Base-by-base conservation (phyloP, 2,113 vertebrate species). In the Eira barbara region DNA sequence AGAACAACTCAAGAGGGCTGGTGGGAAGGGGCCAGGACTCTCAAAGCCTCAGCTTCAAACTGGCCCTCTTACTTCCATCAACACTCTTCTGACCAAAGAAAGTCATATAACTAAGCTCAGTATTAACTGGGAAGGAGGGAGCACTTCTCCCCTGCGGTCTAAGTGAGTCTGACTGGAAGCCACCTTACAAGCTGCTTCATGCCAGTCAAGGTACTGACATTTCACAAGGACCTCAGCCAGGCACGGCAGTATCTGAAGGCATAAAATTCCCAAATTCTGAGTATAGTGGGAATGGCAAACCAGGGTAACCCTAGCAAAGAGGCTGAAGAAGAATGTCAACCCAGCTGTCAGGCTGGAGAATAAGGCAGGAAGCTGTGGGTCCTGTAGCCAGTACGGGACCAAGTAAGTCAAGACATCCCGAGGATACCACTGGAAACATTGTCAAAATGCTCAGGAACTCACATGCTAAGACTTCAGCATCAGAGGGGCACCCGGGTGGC, bases 401-500 rank as follows among this genome's bases (percentile, higher is more conserved):
- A 39, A 17, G 25, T 39, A 21, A 23, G n/a, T 79, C 49, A n/a
- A 21, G 8, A 42, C 21, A 29, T 6, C 36, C 34, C 15, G 3
- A 69, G 10, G 31, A 4, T 1, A 12, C 20, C 55, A 20, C 0
- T 52, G n/a, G 18, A 45, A 55, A 34, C 25, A 15, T 3, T 0
- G 7, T 27, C 29, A 11, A 55, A 96, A 78, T 47, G 27, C 20
- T 36, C 45, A 45, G 9, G 10, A 36, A 65, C 7, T 13, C 49
- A 20, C 0, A 15, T 29, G n/a, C 52, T 14, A 7, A 3, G 36
- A 27, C 36, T 55, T 94, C 36, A 8, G 18, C 36, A 8, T 7
- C 87, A 61, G 11, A 69, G 17, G 17, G 17, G 8, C 17, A 1
- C 34, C 17, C 36, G 34, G 67, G 18, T 69, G 67, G 67, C 18